Evolutionary conservation across 30 jellyfish, hydroid and myxozoan genomes (phyloP), one percentile per base, ranked within the genome.

Genomic region (Sanderia malayensis): DNA sequence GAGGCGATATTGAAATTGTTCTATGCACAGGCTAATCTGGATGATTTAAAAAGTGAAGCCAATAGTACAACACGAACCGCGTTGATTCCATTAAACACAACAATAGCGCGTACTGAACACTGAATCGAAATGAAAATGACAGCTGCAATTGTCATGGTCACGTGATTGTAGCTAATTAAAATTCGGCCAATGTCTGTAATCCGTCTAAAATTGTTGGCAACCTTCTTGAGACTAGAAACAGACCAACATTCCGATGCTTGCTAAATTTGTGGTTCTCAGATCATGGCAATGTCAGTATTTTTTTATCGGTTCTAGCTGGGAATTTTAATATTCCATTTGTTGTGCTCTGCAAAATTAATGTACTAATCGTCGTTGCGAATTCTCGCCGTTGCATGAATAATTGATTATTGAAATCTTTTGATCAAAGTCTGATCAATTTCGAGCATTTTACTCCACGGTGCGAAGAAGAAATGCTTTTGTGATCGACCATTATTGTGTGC

Each of bases 41-140:
- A 62, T 44, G 58, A 31, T 47, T 57, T 71, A 27, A 23, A 31
- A 26, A 65, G 53, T 45, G 67, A 61, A 31, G 57, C 82, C 37
- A 79, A 72, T 23, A 53, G 30, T 69, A 72, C 59, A 22, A 62
- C 46, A 37, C 45, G 27, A 76, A 78, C 66, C 89, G 58, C 65
- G 21, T 21, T 78, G 58, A 78, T 78, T 67, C 89, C 63, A 78
- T 78, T 78, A 78, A 66, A 58, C 89, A 45, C 65, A 66, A 78
- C 89, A 78, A 78, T 78, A 78, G 75, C 70, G 18, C 27, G 25
- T 8, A 19, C 64, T 49, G 27, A 49, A 19, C 46, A 61, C 34
- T 62, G 82, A 66, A 62, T 78, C 70, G 70, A 24, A 69, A 44
- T 32, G 2, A 13, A 61, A 32, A 30, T 19, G 66, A 76, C 89